phyloP scores from a whole-genome alignment of 2,113 vertebrate genomes.

The Acrocephalus kingi region DNA sequence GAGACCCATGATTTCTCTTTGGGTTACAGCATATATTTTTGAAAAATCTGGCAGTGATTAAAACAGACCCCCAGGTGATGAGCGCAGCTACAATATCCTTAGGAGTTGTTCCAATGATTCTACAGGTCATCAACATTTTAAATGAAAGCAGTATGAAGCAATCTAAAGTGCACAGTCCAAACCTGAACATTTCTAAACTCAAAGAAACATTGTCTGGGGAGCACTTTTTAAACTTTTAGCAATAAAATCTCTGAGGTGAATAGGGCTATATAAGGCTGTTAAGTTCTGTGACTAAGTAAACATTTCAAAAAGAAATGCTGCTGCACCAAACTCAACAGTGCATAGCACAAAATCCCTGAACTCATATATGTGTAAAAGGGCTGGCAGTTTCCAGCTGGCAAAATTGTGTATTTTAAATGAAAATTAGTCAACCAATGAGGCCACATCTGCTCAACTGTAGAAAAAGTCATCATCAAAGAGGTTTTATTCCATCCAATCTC shows the following conservation, averaged over 20 bases:
- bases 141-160: neutral
- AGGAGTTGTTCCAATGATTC: neutral
- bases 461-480: neutral
- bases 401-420: neutral
- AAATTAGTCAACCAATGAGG: neutral
- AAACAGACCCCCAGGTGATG: neutral
- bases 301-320: neutral
- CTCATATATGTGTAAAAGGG: neutral
- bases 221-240: neutral
- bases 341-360: neutral
- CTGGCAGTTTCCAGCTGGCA: neutral
- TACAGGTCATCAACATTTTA: neutral
- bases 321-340: neutral
- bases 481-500: neutral
- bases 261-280: neutral
- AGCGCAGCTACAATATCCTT: neutral
- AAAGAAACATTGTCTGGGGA: neutral
- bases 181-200: neutral
- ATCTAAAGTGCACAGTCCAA: neutral
- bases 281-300: neutral
- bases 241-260: neutral
- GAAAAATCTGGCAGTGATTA: neutral
- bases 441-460: neutral
- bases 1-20: neutral
- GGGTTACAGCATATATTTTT: neutral